Percentiles rank a stretch among this genome's conserved stretches.
Conservation (phyloP, 2,113 vertebrate species). For the Urocitellus parryii region DNA sequence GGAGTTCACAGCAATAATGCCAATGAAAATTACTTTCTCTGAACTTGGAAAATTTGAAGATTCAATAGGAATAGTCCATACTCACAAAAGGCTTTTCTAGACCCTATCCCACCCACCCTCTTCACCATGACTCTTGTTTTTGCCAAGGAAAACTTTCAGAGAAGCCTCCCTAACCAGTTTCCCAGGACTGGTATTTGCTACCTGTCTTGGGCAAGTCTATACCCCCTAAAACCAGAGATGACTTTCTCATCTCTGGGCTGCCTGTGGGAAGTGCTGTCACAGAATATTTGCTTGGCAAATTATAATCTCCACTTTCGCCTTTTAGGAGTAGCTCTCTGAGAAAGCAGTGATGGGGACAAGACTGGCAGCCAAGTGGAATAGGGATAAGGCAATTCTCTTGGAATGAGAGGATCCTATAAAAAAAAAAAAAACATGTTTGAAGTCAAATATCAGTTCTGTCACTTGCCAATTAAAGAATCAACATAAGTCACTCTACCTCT, state of each 20-base stretch:
- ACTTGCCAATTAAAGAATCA: not conserved
- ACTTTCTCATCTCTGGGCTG: conserved; percentile 7
- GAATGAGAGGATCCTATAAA: not conserved
- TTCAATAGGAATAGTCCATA: not conserved
- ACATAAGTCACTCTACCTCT: not conserved
- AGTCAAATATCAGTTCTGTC: not conserved
- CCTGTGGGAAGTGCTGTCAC: not conserved
- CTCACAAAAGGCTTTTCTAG: not conserved
- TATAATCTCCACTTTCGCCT: not conserved
- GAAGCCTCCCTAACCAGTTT: not conserved
- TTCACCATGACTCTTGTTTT: not conserved
- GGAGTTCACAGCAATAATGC: not conserved
- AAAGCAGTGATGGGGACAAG: not conserved
- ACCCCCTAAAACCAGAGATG: not conserved
- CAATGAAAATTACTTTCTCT: not conserved
- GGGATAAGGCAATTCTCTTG: not conserved
- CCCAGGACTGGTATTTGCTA: not conserved
- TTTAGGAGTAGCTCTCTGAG: not conserved
- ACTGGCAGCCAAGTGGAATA: not conserved
- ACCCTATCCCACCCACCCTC: not conserved
- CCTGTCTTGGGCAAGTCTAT: not conserved
- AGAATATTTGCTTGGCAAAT: not conserved
- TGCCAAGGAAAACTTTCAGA: not conserved
- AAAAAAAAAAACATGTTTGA: not conserved
- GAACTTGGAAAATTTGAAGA: not conserved